phyloP scores from a whole-genome alignment of 2,888 invertebrate genomes.

The Sesia bembeciformis region DNA sequence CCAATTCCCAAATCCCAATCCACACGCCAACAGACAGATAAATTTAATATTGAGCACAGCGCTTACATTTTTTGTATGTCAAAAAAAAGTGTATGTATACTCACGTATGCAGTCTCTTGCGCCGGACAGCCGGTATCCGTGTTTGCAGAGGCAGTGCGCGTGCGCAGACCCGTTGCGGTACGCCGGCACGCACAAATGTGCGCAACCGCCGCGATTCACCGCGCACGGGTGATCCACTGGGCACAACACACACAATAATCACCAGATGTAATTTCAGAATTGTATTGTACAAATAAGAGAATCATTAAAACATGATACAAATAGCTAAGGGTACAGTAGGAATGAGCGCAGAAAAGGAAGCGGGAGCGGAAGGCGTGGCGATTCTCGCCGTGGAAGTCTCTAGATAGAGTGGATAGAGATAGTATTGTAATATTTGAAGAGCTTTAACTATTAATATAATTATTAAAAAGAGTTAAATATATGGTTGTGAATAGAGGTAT shows the following conservation, averaged over 20 bases:
- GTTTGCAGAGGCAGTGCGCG: slow-evolving; percentile 81
- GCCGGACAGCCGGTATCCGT: slow-evolving; percentile 78
- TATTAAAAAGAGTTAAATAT: too few species aligned
- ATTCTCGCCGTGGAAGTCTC: too few species aligned
- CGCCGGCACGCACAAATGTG: slow-evolving; percentile 83
- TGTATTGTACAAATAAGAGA: not conserved
- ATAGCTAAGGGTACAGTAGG: too few species aligned
- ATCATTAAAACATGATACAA: too few species aligned
- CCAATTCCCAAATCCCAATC: too few species aligned
- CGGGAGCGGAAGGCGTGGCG: too few species aligned
- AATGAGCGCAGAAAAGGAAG: too few species aligned
- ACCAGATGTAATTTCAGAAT: not conserved
- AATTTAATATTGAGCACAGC: too few species aligned
- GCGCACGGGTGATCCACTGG: slow-evolving; percentile 79
- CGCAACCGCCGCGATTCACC: slow-evolving; percentile 79
- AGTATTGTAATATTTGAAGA: too few species aligned
- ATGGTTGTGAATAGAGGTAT: too few species aligned
- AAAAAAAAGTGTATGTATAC: slow-evolving; percentile 19
- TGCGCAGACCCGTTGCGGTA: slow-evolving; percentile 58
- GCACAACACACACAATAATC: not conserved
- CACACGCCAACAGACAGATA: not conserved
- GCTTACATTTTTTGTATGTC: not conserved
- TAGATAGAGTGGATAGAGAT: too few species aligned
- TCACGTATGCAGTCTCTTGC: slow-evolving; percentile 77
- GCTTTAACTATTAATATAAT: too few species aligned